A percentile compares a stretch with the other conserved stretches of the same genome.
Conservation (phyloP, 1,140 invertebrate genomes). For the Procambarus virginalis region DNA sequence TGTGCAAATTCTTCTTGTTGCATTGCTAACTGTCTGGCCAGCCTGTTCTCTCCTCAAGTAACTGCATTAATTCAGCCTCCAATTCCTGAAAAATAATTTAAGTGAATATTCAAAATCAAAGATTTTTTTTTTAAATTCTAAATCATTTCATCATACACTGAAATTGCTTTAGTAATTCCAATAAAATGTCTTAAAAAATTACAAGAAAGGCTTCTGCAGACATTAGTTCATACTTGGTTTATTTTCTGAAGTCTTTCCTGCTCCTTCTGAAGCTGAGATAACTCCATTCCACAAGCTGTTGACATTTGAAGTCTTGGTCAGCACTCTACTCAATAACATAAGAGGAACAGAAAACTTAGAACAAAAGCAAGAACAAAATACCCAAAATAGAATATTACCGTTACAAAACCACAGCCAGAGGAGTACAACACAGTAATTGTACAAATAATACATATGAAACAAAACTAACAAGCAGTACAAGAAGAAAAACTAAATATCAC, state of each 20-base stretch:
- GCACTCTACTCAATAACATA: not conserved
- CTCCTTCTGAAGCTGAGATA: not conserved
- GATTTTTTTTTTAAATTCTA: not conserved
- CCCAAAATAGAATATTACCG: too few species aligned
- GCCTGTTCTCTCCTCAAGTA: constrained; percentile 37
- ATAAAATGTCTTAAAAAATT: not conserved
- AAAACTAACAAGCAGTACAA: not conserved
- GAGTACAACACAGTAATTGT: too few species aligned
- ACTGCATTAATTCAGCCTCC: constrained; percentile 34
- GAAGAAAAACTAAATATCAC: not conserved
- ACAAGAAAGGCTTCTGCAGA: not conserved
- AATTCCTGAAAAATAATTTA: constrained; percentile 33
- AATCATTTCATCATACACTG: not conserved
- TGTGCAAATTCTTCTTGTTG: constrained; percentile 48
- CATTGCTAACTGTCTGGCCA: constrained; percentile 17
- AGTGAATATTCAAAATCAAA: not conserved
- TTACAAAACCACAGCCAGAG: too few species aligned
- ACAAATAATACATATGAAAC: not conserved
- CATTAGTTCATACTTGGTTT: constrained; percentile 15
- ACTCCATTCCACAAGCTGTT: not conserved
- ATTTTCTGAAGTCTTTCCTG: constrained; percentile 25
- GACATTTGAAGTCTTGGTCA: not conserved
- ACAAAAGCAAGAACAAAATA: too few species aligned
- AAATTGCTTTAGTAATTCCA: not conserved
- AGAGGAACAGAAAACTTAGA: too few species aligned